Base-by-base conservation (phyloP, 2,888 invertebrate species). In the Sussaba pulchella region DNA sequence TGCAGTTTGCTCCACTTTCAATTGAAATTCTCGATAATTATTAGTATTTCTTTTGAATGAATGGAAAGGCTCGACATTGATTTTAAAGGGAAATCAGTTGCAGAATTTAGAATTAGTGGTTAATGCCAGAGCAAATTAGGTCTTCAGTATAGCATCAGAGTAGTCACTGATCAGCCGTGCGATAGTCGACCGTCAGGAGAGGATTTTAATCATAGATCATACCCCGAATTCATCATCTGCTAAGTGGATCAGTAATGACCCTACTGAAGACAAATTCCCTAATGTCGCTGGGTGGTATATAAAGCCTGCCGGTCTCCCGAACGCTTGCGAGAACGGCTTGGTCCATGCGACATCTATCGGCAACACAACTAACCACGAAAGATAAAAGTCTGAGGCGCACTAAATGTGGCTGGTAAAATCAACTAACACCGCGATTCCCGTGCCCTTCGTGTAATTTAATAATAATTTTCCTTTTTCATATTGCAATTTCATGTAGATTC, bases 221-320 rank as follows among this genome's bases (percentile, higher is more conserved):
- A 84, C 89, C 89, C 88, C 19, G 36, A 0, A 0, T 31, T 91
- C 91, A 91, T 91, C 91, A 91, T 77, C 9, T 90, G 90, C 91
- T 89, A 87, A 87, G 85, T 88, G 85, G 91, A 89, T 90, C 89
- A 91, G 91, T 90, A 85, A 87, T 88, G 88, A 88, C 85, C 91
- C 90, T 83, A 91, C 91, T 90, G 91, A 88, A 86, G 91, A 91
- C 90, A 74, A 71, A 39, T 9, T 0, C 0, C 0, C n/a, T n/a
- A n/a, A 0, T 8, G 54, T 2, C 24, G 10, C 3, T 14, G 52
- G 6, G 26, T 12, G 24, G 41, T 74, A 74, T 80, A 82, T 82
- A 6, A 67, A 70, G 59, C 17, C 69, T 52, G 21, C 10, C 8
- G 9, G 10, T 6, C 19, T 2, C 26, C 21, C 43, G 8, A 82